A percentile compares a stretch with the other conserved stretches of the same genome.
These are phyloP conservation scores for Drosophila jambulina DNA, from an alignment of 1,140 invertebrate genomes.

Conservation along the genomic window DNA sequence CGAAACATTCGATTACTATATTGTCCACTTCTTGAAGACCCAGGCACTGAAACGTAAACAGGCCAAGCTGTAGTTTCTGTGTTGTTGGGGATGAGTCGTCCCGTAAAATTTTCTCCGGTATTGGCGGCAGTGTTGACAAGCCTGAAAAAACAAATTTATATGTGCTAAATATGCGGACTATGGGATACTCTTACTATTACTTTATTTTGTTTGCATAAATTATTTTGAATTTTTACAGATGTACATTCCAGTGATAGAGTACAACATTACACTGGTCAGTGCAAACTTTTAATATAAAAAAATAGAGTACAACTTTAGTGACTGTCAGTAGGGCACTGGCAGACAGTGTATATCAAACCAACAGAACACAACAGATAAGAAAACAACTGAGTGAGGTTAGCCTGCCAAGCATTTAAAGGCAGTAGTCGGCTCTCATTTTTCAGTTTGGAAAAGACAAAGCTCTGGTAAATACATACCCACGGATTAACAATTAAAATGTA, in stretches of 20 bases:
- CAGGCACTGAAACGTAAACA: constrained; percentile 33
- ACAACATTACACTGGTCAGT: not conserved
- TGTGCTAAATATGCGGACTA: not conserved
- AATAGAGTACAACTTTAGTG: not conserved
- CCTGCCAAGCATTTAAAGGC: constrained; percentile 46
- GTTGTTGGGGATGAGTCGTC: not conserved
- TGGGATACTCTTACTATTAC: constrained; percentile 10
- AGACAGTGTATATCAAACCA: constrained; percentile 34
- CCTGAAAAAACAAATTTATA: constrained; percentile 16
- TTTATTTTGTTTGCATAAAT: not conserved
- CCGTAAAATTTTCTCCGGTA: not conserved
- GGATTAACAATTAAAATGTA: not conserved
- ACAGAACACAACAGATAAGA: constrained; percentile 36
- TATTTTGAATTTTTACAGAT: not conserved
- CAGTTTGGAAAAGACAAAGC: constrained; percentile 21
- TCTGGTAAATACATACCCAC: not conserved
- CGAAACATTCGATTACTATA: constrained; percentile 41
- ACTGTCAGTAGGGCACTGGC: not conserved
- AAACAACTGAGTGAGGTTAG: constrained; percentile 33
- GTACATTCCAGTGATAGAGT: too few relatives aligned
- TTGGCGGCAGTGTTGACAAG: constrained; percentile 5
- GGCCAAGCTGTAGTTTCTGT: constrained; percentile 15
- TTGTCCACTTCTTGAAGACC: constrained; percentile 14
- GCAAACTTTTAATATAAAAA: not conserved
- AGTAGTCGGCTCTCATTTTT: not conserved